These are phyloP conservation scores for Brachylomia viminalis DNA, from an alignment of 2,888 invertebrate genomes.

Conservation along the genomic window DNA sequence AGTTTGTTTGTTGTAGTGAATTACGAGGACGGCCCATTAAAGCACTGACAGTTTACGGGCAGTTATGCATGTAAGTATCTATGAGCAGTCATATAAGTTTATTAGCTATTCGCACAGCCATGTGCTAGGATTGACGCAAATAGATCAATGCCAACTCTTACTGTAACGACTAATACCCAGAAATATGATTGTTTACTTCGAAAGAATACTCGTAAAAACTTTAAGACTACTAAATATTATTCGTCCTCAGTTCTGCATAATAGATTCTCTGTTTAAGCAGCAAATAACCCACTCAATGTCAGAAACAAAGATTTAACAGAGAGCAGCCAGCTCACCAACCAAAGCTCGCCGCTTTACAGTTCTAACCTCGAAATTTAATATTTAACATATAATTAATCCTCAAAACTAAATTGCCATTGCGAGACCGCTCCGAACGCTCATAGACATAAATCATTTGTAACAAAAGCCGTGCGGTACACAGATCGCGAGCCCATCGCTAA, in stretches of 20 bases:
- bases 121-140: constrained; percentile 62
- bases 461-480: constrained; percentile 81
- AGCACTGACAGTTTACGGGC: constrained; percentile 42
- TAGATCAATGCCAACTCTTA: constrained; percentile 59
- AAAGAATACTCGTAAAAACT: constrained; percentile 58
- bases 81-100: constrained; percentile 35
- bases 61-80: constrained; percentile 46
- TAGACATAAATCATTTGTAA: constrained; percentile 86
- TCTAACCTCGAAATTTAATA: constrained; percentile 71
- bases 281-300: constrained; percentile 58
- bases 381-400: constrained; percentile 71
- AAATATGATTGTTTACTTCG: constrained; percentile 48
- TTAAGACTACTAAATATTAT: constrained; percentile 42
- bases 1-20: constrained; percentile 14
- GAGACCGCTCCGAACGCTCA: constrained; percentile 65
- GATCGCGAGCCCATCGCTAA: constrained; percentile 78
- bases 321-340: constrained; percentile 43
- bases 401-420: constrained; percentile 72
- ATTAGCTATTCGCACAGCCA: constrained; percentile 53
- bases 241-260: constrained; percentile 38
- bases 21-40: constrained; percentile 4
- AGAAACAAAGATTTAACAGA: constrained; percentile 63
- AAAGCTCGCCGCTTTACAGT: constrained; percentile 63
- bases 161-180: constrained; percentile 44
- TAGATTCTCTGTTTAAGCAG: constrained; percentile 50